Percentiles rank a stretch among this genome's conserved stretches.
Evolutionary conservation across 2,888 invertebrate genomes (phyloP).

Genomic region (Anaspis maculata): DNA sequence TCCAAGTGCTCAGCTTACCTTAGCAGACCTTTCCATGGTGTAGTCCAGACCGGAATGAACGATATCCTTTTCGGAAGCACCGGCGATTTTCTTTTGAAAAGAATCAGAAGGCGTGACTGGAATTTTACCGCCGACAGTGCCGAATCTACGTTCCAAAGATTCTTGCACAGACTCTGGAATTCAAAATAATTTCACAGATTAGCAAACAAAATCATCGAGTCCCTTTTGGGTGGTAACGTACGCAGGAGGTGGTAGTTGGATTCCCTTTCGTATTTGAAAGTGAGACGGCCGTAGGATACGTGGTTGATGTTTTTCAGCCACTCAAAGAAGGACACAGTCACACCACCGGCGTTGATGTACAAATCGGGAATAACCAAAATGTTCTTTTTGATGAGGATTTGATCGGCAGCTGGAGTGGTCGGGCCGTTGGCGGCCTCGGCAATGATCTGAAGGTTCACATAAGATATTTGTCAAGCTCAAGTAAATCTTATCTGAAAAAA

Average conservation of each 20-base stretch:
- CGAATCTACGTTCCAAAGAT: slow-evolving; percentile 90
- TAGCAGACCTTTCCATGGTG: slow-evolving; percentile 94
- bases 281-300: slow-evolving; percentile 90
- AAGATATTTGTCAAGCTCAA: background rate
- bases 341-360: slow-evolving; percentile 89
- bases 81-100: slow-evolving; percentile 81
- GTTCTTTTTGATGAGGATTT: slow-evolving; percentile 78
- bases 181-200: too few species aligned
- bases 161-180: slow-evolving; percentile 90
- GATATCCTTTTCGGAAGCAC: slow-evolving; percentile 96
- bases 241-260: slow-evolving; percentile 67
- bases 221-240: slow-evolving; percentile 3
- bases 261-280: slow-evolving; percentile 91
- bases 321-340: slow-evolving; percentile 97
- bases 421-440: slow-evolving; percentile 98
- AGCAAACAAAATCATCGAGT: background rate
- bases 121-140: slow-evolving; percentile 82
- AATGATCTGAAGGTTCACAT: slow-evolving; percentile 55
- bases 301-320: slow-evolving; percentile 98
- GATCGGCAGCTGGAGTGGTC: slow-evolving; percentile 90
- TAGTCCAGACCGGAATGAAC: slow-evolving; percentile 97
- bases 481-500: background rate
- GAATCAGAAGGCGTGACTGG: slow-evolving; percentile 83
- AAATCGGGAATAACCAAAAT: slow-evolving; percentile 88
- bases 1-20: too few species aligned